Evolutionary conservation across 2,888 invertebrate genomes (phyloP).

Genomic region (Calliphora vomitoria): DNA sequence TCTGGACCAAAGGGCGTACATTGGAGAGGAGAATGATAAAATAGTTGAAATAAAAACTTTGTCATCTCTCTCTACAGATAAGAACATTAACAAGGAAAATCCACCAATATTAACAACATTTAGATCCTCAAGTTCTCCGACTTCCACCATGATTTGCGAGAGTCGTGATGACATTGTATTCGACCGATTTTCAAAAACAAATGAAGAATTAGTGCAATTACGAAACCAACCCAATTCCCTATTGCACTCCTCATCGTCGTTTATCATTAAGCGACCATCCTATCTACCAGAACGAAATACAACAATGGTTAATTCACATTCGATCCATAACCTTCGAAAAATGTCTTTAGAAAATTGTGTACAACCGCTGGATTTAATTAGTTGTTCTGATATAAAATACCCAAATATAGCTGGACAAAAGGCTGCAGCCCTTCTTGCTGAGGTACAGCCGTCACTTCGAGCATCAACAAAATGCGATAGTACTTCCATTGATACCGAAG

Average conservation of each 20-base stretch:
- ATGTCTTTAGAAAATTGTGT: constrained; percentile 62
- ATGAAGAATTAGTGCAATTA: constrained; percentile 71
- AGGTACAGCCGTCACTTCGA: constrained; percentile 84
- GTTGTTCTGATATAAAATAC: constrained; percentile 37
- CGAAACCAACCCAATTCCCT: constrained; percentile 75
- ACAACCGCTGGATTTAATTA: background rate
- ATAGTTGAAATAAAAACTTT: constrained; percentile 70
- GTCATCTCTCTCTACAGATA: constrained; percentile 56
- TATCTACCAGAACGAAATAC: constrained; percentile 77
- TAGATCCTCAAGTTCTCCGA: constrained; percentile 64
- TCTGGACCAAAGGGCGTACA: background rate
- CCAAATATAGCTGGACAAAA: constrained; percentile 76
- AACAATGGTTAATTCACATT: constrained; percentile 79
- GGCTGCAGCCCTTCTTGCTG: constrained; percentile 82
- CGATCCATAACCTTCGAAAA: constrained; percentile 82
- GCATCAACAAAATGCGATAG: constrained; percentile 82
- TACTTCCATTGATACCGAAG: constrained; percentile 39
- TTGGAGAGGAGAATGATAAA: constrained; percentile 17
- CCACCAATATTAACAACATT: constrained; percentile 79
- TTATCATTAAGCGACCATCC: constrained; percentile 83
- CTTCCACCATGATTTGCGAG: constrained; percentile 39
- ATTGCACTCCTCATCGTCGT: constrained; percentile 83
- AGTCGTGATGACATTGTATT: constrained; percentile 75
- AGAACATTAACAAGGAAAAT: constrained; percentile 45
- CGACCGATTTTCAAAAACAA: constrained; percentile 77